Percentiles rank a stretch among this genome's conserved stretches.
phyloP scores from a whole-genome alignment of 2,888 invertebrate species.

The Hypolimnas misippus region DNA sequence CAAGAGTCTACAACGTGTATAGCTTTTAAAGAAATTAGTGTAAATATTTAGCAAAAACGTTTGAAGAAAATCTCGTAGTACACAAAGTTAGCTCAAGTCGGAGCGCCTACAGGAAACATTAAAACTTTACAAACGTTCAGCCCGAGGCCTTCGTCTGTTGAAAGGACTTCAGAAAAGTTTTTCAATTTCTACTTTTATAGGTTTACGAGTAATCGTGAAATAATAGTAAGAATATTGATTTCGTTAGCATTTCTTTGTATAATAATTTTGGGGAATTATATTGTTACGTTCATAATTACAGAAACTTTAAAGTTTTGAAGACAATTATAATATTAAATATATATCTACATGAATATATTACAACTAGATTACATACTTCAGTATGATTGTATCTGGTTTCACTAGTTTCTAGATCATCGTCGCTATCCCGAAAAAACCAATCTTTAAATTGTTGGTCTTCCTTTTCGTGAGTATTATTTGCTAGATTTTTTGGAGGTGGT shows the following conservation, averaged over 20 bases:
- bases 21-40: neutral
- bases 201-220: conserved; percentile 14
- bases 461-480: conserved; percentile 42
- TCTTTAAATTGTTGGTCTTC: conserved; percentile 58
- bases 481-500: conserved; percentile 67
- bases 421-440: conserved; percentile 75
- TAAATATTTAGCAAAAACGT: neutral
- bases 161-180: conserved; percentile 32
- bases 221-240: conserved; percentile 18
- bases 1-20: neutral
- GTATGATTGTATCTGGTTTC: conserved; percentile 63
- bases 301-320: neutral
- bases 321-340: too few species aligned
- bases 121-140: conserved; percentile 13
- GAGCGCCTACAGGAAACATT: conserved; percentile 14
- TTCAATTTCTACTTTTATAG: conserved; percentile 38
- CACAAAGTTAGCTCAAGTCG: conserved; percentile 14
- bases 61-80: conserved; percentile 8
- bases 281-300: neutral
- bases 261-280: neutral
- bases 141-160: conserved; percentile 25
- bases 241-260: neutral
- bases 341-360: too few species aligned
- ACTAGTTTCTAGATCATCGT: conserved; percentile 70
- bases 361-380: conserved; percentile 53